Evolutionary conservation across 2,888 invertebrate genomes (phyloP).

Genomic region (Nemoura dubitans): DNA sequence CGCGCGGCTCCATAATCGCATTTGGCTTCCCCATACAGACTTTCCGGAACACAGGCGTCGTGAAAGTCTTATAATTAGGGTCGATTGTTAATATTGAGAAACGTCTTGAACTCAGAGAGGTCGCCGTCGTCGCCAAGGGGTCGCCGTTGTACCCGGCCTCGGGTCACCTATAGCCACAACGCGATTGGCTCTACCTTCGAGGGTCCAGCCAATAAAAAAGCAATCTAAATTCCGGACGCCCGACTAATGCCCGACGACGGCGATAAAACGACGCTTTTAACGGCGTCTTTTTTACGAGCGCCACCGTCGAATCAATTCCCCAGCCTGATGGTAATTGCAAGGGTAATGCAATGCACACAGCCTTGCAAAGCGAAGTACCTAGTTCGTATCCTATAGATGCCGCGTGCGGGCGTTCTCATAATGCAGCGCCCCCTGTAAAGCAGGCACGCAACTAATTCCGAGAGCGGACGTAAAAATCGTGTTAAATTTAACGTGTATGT

Average conservation of each 20-base stretch:
- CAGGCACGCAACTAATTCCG: not conserved
- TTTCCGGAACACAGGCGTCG: too few species aligned
- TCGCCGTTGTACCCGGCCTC: not conserved
- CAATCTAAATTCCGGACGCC: slow-evolving; percentile 4
- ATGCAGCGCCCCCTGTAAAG: not conserved
- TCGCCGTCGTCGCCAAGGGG: not conserved
- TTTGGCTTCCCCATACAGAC: too few species aligned
- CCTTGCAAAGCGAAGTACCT: too few species aligned
- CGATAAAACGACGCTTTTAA: slow-evolving; percentile 12
- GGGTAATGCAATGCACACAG: not conserved
- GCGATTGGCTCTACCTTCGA: not conserved
- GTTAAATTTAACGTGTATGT: not conserved
- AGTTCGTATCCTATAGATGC: not conserved
- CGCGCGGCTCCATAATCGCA: not conserved
- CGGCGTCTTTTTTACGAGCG: slow-evolving; percentile 7
- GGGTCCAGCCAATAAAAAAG: not conserved
- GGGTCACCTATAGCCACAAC: not conserved
- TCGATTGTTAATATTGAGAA: not conserved
- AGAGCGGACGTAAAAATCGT: not conserved
- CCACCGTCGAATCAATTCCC: not conserved
- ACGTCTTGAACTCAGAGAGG: not conserved
- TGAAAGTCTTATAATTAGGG: too few species aligned
- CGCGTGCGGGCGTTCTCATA: not conserved
- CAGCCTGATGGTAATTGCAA: not conserved
- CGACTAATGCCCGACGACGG: not conserved